A percentile compares a stretch with the other conserved stretches of the same genome.
Conservation (phyloP, 2,888 invertebrate genomes). For the Pandemis corylana region DNA sequence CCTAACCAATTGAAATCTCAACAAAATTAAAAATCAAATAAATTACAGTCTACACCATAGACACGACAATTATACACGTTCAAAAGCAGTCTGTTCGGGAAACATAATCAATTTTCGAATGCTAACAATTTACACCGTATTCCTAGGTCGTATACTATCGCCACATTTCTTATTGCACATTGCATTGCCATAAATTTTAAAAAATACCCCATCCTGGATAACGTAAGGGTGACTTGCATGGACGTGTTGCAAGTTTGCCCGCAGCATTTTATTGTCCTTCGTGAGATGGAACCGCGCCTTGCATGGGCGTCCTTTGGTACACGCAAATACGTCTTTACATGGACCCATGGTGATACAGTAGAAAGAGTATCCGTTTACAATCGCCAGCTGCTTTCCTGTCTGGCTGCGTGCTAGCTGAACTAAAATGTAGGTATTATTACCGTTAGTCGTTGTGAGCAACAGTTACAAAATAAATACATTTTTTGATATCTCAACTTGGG, state of each 20-base stretch:
- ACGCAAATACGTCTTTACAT: slow-evolving; percentile 16
- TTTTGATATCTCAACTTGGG: too few species aligned
- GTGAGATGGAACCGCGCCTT: slow-evolving; percentile 29
- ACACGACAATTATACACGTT: too few species aligned
- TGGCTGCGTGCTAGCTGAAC: slow-evolving; percentile 13
- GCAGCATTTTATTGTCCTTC: background rate
- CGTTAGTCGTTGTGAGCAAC: background rate
- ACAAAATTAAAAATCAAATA: too few species aligned
- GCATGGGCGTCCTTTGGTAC: slow-evolving; percentile 32
- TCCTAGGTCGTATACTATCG: too few species aligned
- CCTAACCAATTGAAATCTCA: too few species aligned
- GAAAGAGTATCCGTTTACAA: slow-evolving; percentile 41
- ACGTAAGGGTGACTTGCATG: slow-evolving; percentile 11
- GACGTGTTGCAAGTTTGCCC: slow-evolving; percentile 21
- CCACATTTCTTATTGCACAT: too few species aligned
- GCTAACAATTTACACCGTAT: too few species aligned
- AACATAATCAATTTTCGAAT: too few species aligned
- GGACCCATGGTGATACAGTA: slow-evolving; percentile 23
- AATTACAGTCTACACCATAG: too few species aligned
- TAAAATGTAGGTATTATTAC: slow-evolving; percentile 4
- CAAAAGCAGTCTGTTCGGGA: too few species aligned
- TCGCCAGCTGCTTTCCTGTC: slow-evolving; percentile 39
- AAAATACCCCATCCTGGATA: slow-evolving; percentile 45
- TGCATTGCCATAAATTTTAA: slow-evolving; percentile 38
- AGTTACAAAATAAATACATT: background rate